Evolutionary conservation across 2,113 vertebrate species (phyloP).

Genomic region (Taxidea taxus): DNA sequence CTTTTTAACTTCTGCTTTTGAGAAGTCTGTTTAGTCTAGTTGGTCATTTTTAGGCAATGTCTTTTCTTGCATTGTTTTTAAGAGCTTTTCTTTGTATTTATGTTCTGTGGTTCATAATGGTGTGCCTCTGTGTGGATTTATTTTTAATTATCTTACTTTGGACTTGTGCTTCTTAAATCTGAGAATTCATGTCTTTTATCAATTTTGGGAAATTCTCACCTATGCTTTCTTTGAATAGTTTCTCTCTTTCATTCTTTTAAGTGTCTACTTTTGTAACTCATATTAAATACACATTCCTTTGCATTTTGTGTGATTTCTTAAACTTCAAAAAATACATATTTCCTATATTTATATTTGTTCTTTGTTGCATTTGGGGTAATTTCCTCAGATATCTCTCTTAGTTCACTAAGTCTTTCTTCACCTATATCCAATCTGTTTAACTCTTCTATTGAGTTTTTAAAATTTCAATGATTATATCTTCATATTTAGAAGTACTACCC

Average conservation of each 20-base stretch:
- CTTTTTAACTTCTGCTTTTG: slow-evolving; percentile 17
- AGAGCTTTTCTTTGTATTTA: neutral
- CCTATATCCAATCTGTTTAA: neutral
- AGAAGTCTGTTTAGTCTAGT: neutral
- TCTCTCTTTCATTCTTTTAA: neutral
- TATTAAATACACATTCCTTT: neutral
- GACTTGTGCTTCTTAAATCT: slow-evolving; percentile 17
- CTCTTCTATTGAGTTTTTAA: neutral
- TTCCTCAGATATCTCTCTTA: neutral
- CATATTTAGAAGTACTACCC: neutral
- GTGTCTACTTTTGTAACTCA: neutral
- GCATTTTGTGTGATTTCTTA: neutral
- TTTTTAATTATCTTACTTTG: slow-evolving; percentile 19
- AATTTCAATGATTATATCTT: neutral
- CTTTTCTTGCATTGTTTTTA: neutral
- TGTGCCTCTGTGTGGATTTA: neutral
- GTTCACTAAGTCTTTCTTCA: neutral
- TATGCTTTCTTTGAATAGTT: neutral
- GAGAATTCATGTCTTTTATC: neutral
- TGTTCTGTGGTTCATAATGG: slow-evolving; percentile 13
- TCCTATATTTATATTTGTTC: neutral
- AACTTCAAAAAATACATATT: neutral
- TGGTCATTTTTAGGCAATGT: neutral
- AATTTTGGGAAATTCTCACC: slow-evolving; percentile 9
- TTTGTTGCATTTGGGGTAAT: neutral